Conservation (phyloP, 2,888 invertebrate genomes). For the Cerastoderma edule region DNA sequence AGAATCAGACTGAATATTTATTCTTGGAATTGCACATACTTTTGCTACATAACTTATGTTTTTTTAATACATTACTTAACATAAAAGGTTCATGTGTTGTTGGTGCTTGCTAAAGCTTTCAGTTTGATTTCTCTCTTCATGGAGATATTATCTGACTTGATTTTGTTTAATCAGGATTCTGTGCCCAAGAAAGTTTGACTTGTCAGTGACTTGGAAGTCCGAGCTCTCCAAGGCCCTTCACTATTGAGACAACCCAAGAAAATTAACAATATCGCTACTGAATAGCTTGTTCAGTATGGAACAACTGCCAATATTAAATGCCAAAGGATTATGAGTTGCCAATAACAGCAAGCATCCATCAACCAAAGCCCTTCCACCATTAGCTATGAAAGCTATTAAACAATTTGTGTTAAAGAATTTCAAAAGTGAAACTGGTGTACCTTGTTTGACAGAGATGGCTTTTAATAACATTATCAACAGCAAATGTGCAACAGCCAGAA, state of each 20-base stretch:
- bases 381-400: background rate
- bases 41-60: no score
- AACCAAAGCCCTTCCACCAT: background rate
- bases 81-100: no score
- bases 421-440: constrained; percentile 4
- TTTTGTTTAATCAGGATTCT: no score
- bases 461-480: constrained; percentile 4
- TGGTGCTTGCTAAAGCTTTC: no score
- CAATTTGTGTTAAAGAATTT: constrained; percentile 8
- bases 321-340: constrained; percentile 3
- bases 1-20: no score
- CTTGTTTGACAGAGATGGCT: background rate
- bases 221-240: background rate
- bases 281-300: background rate
- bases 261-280: background rate
- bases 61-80: no score
- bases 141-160: no score
- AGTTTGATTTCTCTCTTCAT: no score
- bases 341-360: background rate
- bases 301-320: background rate
- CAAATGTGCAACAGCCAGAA: constrained; percentile 16
- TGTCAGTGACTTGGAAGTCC: no score
- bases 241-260: background rate
- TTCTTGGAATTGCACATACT: no score
- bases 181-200: no score